Conservation (phyloP, 2,888 invertebrate genomes). For the Glaucopsyche alexis region DNA sequence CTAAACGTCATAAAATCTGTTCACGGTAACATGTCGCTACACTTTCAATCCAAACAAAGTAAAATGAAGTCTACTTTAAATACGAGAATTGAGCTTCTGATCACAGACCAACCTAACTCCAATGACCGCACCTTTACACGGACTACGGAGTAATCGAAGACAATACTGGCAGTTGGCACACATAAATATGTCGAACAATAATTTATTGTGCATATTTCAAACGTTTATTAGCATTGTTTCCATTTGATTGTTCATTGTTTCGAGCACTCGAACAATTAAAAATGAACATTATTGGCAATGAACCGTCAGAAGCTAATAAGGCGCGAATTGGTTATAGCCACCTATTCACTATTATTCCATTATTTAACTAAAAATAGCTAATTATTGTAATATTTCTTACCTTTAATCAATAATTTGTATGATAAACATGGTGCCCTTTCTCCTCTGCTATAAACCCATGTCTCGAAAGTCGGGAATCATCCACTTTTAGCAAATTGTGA, state of each 20-base stretch:
- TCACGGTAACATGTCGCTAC: too few species aligned
- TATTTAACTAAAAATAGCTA: not conserved
- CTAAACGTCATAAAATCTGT: too few species aligned
- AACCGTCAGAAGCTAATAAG: slow-evolving; percentile 34
- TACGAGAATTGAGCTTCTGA: too few species aligned
- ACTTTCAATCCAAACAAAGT: too few species aligned
- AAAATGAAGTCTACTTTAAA: too few species aligned
- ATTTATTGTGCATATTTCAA: slow-evolving; percentile 54
- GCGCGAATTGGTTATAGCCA: slow-evolving; percentile 25
- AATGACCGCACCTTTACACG: not conserved
- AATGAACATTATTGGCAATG: slow-evolving; percentile 41
- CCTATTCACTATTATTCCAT: slow-evolving; percentile 13
- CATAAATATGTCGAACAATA: slow-evolving; percentile 37
- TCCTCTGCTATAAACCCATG: not conserved
- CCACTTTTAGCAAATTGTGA: not conserved
- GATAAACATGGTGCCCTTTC: not conserved
- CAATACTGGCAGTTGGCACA: not conserved
- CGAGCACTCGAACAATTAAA: slow-evolving; percentile 48
- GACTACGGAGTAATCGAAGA: not conserved
- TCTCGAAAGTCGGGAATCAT: not conserved
- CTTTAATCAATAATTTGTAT: not conserved
- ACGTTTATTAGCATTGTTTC: slow-evolving; percentile 54
- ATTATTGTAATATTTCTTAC: not conserved
- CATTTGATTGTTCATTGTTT: slow-evolving; percentile 54
- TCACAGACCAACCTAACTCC: too few species aligned